phyloP scores from a whole-genome alignment of 2,797 vertebrate species.

The Allobates femoralis region DNA sequence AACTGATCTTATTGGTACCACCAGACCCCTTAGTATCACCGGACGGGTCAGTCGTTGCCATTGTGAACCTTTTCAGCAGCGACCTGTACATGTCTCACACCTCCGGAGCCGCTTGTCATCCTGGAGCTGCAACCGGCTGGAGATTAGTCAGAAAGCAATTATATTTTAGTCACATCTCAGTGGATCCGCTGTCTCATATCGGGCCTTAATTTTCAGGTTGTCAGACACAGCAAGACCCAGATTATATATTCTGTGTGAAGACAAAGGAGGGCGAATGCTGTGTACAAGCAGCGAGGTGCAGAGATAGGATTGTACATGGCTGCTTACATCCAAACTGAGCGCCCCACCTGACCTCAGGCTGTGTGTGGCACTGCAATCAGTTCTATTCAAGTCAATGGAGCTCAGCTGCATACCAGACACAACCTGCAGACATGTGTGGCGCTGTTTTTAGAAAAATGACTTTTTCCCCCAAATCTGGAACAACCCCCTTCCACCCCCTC shows the following conservation, averaged over 20 bases:
- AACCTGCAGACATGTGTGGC: no score
- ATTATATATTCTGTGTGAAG: neutral
- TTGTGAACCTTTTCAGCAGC: no score
- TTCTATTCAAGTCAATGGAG: neutral
- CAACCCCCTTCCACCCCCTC: no score
- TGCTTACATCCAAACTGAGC: neutral
- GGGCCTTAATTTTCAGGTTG: neutral
- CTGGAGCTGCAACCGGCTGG: neutral
- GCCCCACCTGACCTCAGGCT: neutral
- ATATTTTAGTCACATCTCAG: conserved; percentile 33
- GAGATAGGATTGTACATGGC: neutral
- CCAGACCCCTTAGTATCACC: neutral
- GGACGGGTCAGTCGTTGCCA: no score
- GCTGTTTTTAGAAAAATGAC: no score
- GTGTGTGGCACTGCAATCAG: neutral
- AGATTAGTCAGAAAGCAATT: conserved; percentile 48
- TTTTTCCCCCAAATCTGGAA: no score
- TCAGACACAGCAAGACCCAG: neutral
- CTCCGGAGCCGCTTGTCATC: neutral
- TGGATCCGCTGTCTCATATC: neutral
- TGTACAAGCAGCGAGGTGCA: neutral
- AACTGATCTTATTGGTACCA: no score
- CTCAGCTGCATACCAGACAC: no score
- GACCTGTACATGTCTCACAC: neutral
- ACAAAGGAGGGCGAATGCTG: neutral